These are phyloP conservation scores for Zaprionus lineosus DNA, from an alignment of 2,888 invertebrate species.

Conservation along the genomic window DNA sequence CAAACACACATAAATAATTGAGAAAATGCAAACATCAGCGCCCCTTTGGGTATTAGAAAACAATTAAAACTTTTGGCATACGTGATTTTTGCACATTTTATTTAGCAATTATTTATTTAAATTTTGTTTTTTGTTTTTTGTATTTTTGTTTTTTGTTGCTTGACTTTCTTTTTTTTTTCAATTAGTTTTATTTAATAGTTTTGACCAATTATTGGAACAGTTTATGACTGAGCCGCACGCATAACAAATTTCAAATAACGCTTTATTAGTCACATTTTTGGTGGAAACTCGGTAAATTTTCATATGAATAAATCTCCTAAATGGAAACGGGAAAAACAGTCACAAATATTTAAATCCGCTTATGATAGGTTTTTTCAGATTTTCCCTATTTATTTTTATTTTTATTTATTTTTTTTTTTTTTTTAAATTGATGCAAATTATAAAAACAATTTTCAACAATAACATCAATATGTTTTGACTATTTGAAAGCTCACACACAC, in stretches of 20 bases:
- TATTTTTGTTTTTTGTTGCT: too few species aligned
- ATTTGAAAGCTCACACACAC: too few species aligned
- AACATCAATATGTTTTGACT: too few species aligned
- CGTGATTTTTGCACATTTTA: constrained; percentile 5
- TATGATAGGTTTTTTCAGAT: too few species aligned
- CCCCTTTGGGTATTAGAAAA: constrained; percentile 11
- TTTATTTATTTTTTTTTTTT: too few species aligned
- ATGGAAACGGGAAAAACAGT: constrained; percentile 4
- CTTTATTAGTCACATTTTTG: constrained; percentile 25
- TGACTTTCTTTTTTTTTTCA: not conserved
- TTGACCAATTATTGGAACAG: constrained; percentile 36
- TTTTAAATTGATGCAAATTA: too few species aligned
- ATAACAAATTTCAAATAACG: constrained; percentile 17
- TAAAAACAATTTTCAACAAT: too few species aligned
- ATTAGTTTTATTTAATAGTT: not conserved
- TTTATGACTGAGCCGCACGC: constrained; percentile 22
- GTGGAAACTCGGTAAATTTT: constrained; percentile 13
- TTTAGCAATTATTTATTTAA: constrained; percentile 6
- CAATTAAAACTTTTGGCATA: constrained; percentile 22
- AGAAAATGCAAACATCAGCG: constrained; percentile 1
- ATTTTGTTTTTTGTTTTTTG: constrained; percentile 1
- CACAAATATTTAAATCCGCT: constrained; percentile 21
- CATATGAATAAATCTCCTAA: not conserved
- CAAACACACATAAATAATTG: not conserved
- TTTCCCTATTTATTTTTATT: too few species aligned